Evolutionary conservation across 2,113 vertebrate species (phyloP), one percentile per base, ranked within the genome.

Genomic region (Pelecanoides urinatrix): DNA sequence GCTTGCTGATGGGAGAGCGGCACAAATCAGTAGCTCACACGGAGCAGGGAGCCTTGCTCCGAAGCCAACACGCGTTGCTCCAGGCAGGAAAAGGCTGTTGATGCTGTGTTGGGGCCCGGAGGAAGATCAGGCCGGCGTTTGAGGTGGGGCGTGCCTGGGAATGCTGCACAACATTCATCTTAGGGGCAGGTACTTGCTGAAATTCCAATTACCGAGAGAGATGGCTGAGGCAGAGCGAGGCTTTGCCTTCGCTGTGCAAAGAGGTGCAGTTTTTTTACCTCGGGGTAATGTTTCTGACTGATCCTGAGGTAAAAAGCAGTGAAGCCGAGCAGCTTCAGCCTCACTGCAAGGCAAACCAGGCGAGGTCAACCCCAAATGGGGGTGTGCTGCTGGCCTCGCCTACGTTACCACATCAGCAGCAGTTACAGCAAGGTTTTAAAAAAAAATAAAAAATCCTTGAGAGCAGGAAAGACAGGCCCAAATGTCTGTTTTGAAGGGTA

Each of bases 181-280:
- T 92, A 92, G 84, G 77, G 96, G 95, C 89, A 97, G 91, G 97
- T 96, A 95, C 97, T 95, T 80, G 91, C 79, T 97, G 94, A 96
- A 95, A 96, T 97, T 95, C 86, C 89, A 90, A 2, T 83, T 92
- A 65, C 73, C 0, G 38, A 82, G 80, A 71, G 83, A 91, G 61
- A 62, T 38, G 83, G 87, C 91, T 87, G 77, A 94, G 80, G 89
- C 62, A 81, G 65, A 95, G 56, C 1, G 2, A 89, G 81, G 91
- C 77, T 73, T 85, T 95, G 58, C 80, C 52, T 68, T 68, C 1
- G 3, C 83, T 1, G 4, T 6, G 15, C 42, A 47, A 53, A 88
- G 63, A 47, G 25, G 38, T 66, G 61, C 45, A 50, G 23, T 16
- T 49, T 75, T 75, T 78, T 94, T 50, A 95, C 86, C 70, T 75